phyloP scores from a whole-genome alignment of 2,888 invertebrate species.

The Fragum sueziense region DNA sequence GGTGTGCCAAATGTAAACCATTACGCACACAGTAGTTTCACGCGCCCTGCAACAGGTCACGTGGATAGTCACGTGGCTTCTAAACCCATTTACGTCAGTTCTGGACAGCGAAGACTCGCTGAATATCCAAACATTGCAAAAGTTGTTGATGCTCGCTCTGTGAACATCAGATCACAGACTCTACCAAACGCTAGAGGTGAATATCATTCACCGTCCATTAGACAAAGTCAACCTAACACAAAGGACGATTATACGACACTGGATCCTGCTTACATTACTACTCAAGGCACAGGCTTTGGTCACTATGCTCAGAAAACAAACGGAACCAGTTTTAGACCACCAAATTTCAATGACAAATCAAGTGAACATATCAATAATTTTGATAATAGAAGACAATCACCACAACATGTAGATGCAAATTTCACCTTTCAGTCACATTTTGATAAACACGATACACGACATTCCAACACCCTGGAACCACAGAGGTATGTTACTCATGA shows the following conservation, averaged over 20 bases:
- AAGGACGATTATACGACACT: too few species aligned
- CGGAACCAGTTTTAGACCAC: not conserved
- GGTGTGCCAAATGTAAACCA: not conserved
- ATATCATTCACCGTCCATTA: too few species aligned
- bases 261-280: too few species aligned
- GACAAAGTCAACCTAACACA: too few species aligned
- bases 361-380: too few species aligned
- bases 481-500: not conserved
- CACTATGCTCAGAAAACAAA: not conserved
- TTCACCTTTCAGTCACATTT: not conserved
- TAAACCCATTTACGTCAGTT: not conserved
- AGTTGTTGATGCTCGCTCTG: not conserved
- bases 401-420: not conserved
- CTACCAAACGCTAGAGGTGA: too few species aligned
- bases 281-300: not conserved
- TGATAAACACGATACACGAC: not conserved
- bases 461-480: not conserved
- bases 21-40: not conserved
- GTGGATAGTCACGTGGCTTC: not conserved
- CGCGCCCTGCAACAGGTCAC: not conserved
- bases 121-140: not conserved
- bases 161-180: not conserved
- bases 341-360: too few species aligned
- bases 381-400: not conserved
- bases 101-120: not conserved